Evolutionary conservation across 2,797 vertebrate species (phyloP), one percentile per base, ranked within the genome.

Genomic region (Dendrocincla tyrannina): DNA sequence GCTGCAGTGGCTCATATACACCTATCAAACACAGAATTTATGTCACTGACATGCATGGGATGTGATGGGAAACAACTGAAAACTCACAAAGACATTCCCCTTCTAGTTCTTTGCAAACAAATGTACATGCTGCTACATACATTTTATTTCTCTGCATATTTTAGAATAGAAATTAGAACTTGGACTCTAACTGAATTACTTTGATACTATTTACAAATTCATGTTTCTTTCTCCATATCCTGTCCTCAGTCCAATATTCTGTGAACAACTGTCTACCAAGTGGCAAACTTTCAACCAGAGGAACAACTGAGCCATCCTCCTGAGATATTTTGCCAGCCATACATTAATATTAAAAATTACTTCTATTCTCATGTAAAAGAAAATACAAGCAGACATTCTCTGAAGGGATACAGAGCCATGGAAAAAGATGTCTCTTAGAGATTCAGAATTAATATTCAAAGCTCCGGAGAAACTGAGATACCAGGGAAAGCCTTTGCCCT

Each of bases 91-190:
- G 3, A 10, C 7, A 28, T 79, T 91, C 44, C 47, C 30, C 10
- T 86, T 63, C 39, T 32, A 46, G 18, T 42, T 86, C 6, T 66
- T 55, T 16, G 11, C 14, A 87, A 75, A 88, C 10, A 75, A 69
- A 33, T 0, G 2, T 37, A 37, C 0, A 0, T 69, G 32, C 11
- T 94, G n/a, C 13, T 86, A 59, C 17, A 64, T 33, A 28, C 11
- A 56, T 63, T 82, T 86, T 73, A 35, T 5, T 50, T 41, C 17
- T 83, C 11, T 79, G 20, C 18, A n/a, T 85, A 67, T 75, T 94
- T 94, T 91, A 72, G 35, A 76, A 35, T 18, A 81, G 10, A 75
- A 86, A 89, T 53, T 47, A 50, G 46, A 76, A 72, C 68, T 64
- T 66, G 27, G 20, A 39, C 18, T 83, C 32, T 41, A 84, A 63